These are phyloP conservation scores for Epiperipatus broadwayi DNA, from an alignment of 2,888 invertebrate genomes.

Conservation along the genomic window DNA sequence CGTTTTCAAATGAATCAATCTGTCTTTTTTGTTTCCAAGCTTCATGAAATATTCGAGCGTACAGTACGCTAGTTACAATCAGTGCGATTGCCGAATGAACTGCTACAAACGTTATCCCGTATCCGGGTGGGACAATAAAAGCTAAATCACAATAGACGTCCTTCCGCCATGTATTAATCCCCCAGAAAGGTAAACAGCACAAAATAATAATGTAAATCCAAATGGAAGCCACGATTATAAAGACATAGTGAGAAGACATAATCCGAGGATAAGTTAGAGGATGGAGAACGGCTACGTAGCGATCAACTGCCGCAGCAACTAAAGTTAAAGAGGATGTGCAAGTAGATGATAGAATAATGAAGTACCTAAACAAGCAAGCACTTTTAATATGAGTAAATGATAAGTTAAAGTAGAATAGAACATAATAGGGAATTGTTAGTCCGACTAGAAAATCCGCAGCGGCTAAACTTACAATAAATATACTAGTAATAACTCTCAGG, in stretches of 20 bases:
- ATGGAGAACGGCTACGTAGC: constrained; percentile 19
- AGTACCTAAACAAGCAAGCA: constrained; percentile 18
- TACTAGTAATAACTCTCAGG: constrained; percentile 18
- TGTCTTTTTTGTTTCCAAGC: constrained; percentile 19
- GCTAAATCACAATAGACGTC: constrained; percentile 21
- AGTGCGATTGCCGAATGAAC: constrained; percentile 18
- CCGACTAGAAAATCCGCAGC: constrained; percentile 18
- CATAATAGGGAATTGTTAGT: constrained; percentile 19
- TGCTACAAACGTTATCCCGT: constrained; percentile 17
- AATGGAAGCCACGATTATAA: constrained; percentile 15
- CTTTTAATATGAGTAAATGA: too few relatives aligned
- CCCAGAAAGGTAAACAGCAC: constrained; percentile 17
- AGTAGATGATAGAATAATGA: constrained; percentile 17
- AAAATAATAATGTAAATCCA: constrained; percentile 19
- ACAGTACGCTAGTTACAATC: constrained; percentile 18
- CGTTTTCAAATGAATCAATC: constrained; percentile 16
- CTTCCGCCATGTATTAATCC: constrained; percentile 18
- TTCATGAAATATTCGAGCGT: constrained; percentile 19
- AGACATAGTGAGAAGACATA: constrained; percentile 15
- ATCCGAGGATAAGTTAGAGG: constrained; percentile 18
- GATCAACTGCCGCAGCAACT: constrained; percentile 18
- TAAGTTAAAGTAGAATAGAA: constrained; percentile 21
- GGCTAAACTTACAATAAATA: constrained; percentile 18
- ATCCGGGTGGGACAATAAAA: constrained; percentile 17
- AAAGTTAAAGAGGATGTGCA: constrained; percentile 18